Evolutionary conservation across 2,888 invertebrate genomes (phyloP).

Genomic region (Schizotus pectinicornis): DNA sequence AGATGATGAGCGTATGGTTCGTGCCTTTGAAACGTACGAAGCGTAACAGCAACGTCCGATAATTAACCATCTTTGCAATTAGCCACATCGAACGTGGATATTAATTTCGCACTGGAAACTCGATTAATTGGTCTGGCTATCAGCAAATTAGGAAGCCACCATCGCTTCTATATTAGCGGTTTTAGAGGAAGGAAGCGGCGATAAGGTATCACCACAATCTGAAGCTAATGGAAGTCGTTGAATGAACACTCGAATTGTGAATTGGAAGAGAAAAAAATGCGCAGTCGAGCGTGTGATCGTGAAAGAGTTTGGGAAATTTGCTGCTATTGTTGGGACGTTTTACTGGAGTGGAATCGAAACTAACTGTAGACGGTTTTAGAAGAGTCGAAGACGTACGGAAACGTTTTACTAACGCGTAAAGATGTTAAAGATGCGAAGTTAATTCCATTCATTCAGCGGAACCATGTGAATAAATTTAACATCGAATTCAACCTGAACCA

Average conservation of each 20-base stretch:
- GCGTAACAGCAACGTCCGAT: conserved; percentile 18
- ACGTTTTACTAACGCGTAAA: conserved; percentile 8
- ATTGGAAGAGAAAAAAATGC: conserved; percentile 2
- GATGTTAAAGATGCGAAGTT: conserved; percentile 2
- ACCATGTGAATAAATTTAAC: conserved; percentile 9
- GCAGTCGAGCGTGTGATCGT: conserved; percentile 10
- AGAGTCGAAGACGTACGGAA: conserved; percentile 6
- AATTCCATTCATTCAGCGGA: conserved; percentile 13
- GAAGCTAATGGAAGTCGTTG: too few species aligned
- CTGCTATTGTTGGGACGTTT: conserved; percentile 1
- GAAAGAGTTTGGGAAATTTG: conserved; percentile 11
- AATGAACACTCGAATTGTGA: background rate
- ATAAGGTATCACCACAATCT: too few species aligned
- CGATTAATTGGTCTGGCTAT: too few species aligned
- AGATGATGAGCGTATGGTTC: conserved; percentile 25
- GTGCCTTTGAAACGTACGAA: conserved; percentile 18
- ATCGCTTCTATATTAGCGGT: too few species aligned
- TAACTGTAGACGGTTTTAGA: conserved; percentile 15
- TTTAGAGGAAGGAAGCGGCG: too few species aligned
- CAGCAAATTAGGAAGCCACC: too few species aligned
- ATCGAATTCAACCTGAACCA: background rate
- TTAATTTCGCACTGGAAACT: too few species aligned
- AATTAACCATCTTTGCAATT: conserved; percentile 13
- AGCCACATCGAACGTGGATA: too few species aligned
- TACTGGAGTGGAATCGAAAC: conserved; percentile 15